phyloP scores from a whole-genome alignment of 1,140 invertebrate species.

The Colletes gigas region DNA sequence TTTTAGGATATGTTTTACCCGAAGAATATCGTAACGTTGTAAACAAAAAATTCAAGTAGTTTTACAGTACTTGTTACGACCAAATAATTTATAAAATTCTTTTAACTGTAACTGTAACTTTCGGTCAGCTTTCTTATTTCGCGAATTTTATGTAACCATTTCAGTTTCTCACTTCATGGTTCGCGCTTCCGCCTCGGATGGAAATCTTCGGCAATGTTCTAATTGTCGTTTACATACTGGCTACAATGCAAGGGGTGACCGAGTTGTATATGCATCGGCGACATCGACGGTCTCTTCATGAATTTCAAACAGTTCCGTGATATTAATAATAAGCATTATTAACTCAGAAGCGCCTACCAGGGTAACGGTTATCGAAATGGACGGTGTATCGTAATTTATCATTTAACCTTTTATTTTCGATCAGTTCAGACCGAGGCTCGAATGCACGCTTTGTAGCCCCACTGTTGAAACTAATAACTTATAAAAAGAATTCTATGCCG shows the following conservation, averaged over 20 bases:
- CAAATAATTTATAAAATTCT: too few species aligned
- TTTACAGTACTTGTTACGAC: too few species aligned
- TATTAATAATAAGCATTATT: constrained; percentile 38
- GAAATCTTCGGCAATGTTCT: constrained; percentile 18
- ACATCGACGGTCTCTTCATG: background rate
- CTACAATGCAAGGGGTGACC: background rate
- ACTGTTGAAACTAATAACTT: too few species aligned
- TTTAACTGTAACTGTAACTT: too few species aligned
- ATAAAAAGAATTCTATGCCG: too few species aligned
- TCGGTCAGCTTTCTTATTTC: constrained; percentile 19
- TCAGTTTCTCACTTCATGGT: background rate
- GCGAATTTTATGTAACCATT: constrained; percentile 26
- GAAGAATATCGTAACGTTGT: too few species aligned
- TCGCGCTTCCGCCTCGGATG: background rate
- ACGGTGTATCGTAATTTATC: background rate
- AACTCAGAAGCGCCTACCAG: background rate
- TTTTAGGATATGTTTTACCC: too few species aligned
- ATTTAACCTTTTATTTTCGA: background rate
- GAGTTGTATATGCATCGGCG: constrained; percentile 16
- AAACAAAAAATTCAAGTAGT: too few species aligned
- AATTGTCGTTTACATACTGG: constrained; percentile 27
- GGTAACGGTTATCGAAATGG: background rate
- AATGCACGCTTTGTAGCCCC: too few species aligned
- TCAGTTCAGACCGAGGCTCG: background rate
- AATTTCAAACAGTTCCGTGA: constrained; percentile 38